These are phyloP conservation scores for Ammodytes dubius DNA, from an alignment of 2,113 vertebrate genomes.

Conservation along the genomic window DNA sequence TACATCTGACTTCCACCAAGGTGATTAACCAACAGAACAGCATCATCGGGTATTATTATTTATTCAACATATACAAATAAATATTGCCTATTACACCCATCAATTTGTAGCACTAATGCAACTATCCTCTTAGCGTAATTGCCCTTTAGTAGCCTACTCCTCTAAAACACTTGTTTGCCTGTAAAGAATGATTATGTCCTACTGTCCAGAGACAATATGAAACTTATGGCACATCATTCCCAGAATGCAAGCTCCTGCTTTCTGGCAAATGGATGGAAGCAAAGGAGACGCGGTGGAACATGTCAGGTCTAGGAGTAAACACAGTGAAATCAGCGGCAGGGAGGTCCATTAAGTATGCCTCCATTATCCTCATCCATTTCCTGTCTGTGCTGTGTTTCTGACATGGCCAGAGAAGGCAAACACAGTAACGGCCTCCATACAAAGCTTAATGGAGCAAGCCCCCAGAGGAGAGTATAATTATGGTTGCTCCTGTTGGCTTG, in stretches of 20 bases:
- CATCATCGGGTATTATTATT: conserved; percentile 26
- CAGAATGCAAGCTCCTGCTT: conserved; percentile 36
- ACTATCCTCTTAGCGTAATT: neutral
- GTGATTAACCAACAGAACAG: neutral
- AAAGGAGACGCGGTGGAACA: conserved; percentile 52
- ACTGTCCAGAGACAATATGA: conserved; percentile 21
- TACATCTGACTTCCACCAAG: conserved; percentile 9
- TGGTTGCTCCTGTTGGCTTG: conserved; percentile 61
- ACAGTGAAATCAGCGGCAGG: conserved; percentile 71
- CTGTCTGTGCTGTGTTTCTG: conserved; percentile 66
- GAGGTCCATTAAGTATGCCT: conserved; percentile 73
- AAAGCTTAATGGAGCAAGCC: conserved; percentile 73
- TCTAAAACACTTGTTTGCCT: conserved; percentile 27
- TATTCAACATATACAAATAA: conserved; percentile 30
- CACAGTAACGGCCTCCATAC: conserved; percentile 61
- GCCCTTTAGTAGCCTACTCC: conserved; percentile 11
- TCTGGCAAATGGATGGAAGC: conserved; percentile 46
- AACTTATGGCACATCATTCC: conserved; percentile 29
- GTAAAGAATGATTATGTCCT: conserved; percentile 16
- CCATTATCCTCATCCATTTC: conserved; percentile 83
- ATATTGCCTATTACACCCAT: conserved; percentile 44
- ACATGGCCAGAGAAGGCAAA: conserved; percentile 70
- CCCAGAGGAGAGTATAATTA: conserved; percentile 74
- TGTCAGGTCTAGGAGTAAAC: conserved; percentile 71
- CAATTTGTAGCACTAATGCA: conserved; percentile 21